Evolutionary conservation across 2,113 vertebrate species (phyloP), one percentile per base, ranked within the genome.

Genomic region (Stercorarius parasiticus): DNA sequence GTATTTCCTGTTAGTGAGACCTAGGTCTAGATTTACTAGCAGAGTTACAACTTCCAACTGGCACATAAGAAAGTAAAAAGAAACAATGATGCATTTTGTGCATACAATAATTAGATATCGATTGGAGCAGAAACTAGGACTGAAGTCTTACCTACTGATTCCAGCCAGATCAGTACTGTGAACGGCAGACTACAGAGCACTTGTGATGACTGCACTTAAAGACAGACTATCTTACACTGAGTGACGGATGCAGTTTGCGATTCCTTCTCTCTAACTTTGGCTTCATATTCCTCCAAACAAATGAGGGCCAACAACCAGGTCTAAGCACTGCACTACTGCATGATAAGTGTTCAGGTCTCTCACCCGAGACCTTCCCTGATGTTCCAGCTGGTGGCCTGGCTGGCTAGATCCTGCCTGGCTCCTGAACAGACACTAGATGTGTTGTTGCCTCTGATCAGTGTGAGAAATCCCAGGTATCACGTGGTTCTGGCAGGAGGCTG

Each of bases 401-500:
- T 59, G 29, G 25, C 11, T n/a, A 11, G 5, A 42, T 26, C 47
- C 26, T 42, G 61, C 21, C 38, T 40, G 13, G 4, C 29, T 76
- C 12, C 55, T 66, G 13, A 55, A 13, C 32, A n/a, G 59, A 21
- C 5, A 0, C 2, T 9, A 3, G 10, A 11, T 7, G 5, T 16
- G 8, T 5, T 32, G 25, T 10, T 53, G 30, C 66, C 27, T 30
- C 22, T 36, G n/a, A 26, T 23, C 25, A 5, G 5, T 4, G 10
- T n/a, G 22, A 47, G 53, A 43, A 86, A 36, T 52, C 58, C 6
- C 62, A 79, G 17, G 2, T 12, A 15, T 5, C 4, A 0, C 0
- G 2, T 34, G 47, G 11, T 58, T 61, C 53, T 70, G n/a, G 36
- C n/a, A 23, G 43, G 21, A 80, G 26, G 32, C 76, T 83, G 42